Base-by-base conservation (phyloP, 2,113 vertebrate genomes). In the Atlantisia rogersi region DNA sequence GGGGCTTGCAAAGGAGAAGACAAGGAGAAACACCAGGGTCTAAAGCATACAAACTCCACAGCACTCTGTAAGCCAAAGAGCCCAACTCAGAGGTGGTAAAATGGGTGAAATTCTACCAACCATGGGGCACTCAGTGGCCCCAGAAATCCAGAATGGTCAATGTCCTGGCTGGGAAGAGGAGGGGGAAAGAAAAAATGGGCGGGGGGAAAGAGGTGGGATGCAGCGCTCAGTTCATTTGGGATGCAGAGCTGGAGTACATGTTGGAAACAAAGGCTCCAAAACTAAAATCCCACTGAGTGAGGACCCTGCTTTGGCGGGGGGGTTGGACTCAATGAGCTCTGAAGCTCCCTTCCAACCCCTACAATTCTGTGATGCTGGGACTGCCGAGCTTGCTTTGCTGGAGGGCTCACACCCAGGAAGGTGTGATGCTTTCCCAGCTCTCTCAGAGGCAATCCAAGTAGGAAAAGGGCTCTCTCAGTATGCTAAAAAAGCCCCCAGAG, bases 181-280 rank as follows among this genome's bases (percentile, higher is more conserved):
- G 5, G 11, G 21, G 14, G 28, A 14, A 55, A 50, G 37, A 37
- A 7, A 48, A 32, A 52, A 22, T 22, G 48, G 48, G 21, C 5
- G 10, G 71, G 15, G 10, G 1, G 39, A 62, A 62, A 52, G 14
- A 13, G 26, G 4, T 10, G 22, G 42, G 65, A 52, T 14, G 35
- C 22, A 71, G 60, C 0, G 0, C 19, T 32, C 14, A 2, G 32
- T 56, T 77, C 31, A 29, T 65, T 3, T 65, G 92, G 62, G 62
- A 40, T 6, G 62, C 53, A 20, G 12, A 55, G 58, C 65, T 67
- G 29, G 40, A 44, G 20, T 55, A 44, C 39, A 32, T 4, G 4
- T 3, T 7, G 6, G 59, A 16, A 93, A 83, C 48, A 80, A 70
- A 65, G 50, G 78, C 29, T 77, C 68, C 63, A 53, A 29, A 68